A percentile compares a stretch with the other conserved stretches of the same genome.
phyloP scores from a whole-genome alignment of 2,797 vertebrate genomes.

The Manis crassicaudata region DNA sequence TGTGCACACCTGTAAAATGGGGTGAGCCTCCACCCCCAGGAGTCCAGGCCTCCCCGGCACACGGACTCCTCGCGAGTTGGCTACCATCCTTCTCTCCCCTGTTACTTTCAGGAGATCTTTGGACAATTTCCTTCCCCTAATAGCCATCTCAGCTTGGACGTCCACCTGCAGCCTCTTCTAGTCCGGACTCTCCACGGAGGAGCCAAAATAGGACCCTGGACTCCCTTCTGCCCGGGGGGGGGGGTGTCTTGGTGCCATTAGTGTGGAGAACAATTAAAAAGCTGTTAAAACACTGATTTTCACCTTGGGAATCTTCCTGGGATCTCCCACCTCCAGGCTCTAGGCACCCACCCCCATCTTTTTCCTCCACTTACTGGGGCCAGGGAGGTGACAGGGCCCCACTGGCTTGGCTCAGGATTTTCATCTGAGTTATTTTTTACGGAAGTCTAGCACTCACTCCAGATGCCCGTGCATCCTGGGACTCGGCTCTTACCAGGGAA shows the following conservation, averaged over 20 bases:
- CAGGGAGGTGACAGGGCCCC: fast-evolving
- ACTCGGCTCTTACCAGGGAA: fast-evolving
- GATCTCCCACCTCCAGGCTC: background rate
- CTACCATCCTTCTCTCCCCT: background rate
- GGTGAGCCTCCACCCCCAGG: background rate
- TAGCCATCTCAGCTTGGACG: fast-evolving
- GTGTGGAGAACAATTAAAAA: background rate
- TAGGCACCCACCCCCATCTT: background rate
- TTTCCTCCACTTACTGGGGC: background rate
- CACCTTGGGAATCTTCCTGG: background rate
- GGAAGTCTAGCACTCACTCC: fast-evolving
- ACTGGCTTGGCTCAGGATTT: background rate
- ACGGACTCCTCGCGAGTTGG: fast-evolving
- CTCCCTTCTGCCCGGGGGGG: background rate
- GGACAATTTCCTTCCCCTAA: fast-evolving
- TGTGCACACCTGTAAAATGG: background rate
- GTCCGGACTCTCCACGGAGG: background rate
- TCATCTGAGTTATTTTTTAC: background rate
- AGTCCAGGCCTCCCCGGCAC: background rate
- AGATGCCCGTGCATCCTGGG: fast-evolving
- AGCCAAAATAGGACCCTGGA: background rate
- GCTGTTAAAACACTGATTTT: background rate
- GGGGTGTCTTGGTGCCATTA: too few species aligned
- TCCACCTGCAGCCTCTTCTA: fast-evolving
- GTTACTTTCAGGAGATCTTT: fast-evolving